phyloP scores from a whole-genome alignment of 1,140 invertebrate genomes.

The Leptinotarsa texana region DNA sequence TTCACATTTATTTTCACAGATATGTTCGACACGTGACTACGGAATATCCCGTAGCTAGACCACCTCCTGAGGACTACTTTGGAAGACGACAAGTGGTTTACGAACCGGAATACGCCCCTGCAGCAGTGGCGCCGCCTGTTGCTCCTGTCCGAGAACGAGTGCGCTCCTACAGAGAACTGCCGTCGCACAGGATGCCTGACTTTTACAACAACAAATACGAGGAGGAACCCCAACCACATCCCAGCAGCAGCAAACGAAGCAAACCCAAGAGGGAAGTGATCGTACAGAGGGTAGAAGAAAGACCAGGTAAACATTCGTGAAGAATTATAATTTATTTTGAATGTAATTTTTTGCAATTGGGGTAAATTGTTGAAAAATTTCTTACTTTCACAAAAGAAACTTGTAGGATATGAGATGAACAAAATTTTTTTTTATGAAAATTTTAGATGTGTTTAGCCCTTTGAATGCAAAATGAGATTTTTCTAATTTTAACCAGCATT shows the following conservation, averaged over 20 bases:
- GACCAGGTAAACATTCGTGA: not conserved
- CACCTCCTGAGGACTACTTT: constrained; percentile 50
- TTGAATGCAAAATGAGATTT: no score
- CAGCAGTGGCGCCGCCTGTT: constrained; percentile 44
- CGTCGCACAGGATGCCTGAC: constrained; percentile 47
- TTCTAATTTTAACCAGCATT: no score
- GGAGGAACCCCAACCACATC: constrained; percentile 42
- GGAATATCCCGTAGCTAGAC: constrained; percentile 45
- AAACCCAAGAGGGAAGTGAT: constrained; percentile 25
- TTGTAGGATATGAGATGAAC: no score
- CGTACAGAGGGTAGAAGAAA: constrained; percentile 17
- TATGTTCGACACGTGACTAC: constrained; percentile 50
- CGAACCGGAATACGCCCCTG: constrained; percentile 50
- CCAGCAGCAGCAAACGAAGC: constrained; percentile 4
- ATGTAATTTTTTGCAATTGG: no score
- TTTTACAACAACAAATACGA: constrained; percentile 52
- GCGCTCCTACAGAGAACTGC: constrained; percentile 50
- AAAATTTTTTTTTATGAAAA: no score
- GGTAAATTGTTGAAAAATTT: no score
- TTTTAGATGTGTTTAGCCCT: no score
- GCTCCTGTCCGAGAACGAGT: constrained; percentile 51
- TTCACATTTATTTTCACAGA: constrained; percentile 23
- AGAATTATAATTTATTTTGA: no score
- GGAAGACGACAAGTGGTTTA: constrained; percentile 50
- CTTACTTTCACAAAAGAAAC: no score